These are phyloP conservation scores for Callithrix jacchus DNA, from an alignment of 2,113 vertebrate species.

Conservation along the genomic window DNA sequence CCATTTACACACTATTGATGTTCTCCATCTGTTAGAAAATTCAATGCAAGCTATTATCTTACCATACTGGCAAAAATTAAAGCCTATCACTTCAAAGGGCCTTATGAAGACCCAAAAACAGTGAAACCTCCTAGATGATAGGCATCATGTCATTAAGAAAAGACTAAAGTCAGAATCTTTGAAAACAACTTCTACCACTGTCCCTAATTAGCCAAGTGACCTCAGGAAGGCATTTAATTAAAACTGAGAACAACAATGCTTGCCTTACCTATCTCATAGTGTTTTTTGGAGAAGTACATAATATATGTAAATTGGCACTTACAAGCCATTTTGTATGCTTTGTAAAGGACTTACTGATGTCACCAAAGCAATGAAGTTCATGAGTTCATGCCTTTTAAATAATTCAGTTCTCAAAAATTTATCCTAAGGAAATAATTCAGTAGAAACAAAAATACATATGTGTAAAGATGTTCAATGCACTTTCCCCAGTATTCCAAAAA, in stretches of 20 bases:
- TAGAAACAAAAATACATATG: neutral
- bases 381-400: neutral
- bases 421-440: neutral
- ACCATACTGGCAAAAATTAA: neutral
- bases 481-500: constrained; percentile 15
- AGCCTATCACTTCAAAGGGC: neutral
- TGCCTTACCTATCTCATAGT: neutral
- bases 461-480: neutral
- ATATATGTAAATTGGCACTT: neutral
- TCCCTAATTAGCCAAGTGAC: neutral
- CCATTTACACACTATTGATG: neutral
- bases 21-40: neutral
- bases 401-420: constrained; percentile 23
- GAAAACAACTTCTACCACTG: neutral
- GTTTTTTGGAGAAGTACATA: neutral
- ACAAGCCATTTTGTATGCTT: neutral
- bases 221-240: neutral
- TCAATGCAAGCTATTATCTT: neutral
- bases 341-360: neutral
- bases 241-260: neutral
- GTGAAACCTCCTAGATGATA: neutral
- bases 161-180: neutral
- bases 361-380: constrained; percentile 6
- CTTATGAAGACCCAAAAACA: neutral
- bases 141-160: neutral